Evolutionary conservation across 2,888 invertebrate genomes (phyloP), one percentile per base, ranked within the genome.

Genomic region (Limenitis camilla): DNA sequence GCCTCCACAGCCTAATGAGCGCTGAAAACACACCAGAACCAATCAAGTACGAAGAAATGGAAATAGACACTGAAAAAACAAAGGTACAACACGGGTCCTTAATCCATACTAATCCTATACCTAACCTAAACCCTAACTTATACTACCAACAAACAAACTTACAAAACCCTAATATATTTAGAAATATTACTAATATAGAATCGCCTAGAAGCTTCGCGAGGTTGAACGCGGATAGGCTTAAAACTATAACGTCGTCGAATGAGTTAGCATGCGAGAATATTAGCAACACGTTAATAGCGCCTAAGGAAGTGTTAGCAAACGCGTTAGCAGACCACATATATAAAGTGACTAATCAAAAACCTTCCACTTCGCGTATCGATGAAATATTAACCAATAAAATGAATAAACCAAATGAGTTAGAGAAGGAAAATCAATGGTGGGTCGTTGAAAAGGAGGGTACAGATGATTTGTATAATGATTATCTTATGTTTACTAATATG

Each of bases 21-120:
- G 68, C 76, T 0, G 86, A 87, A 9, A 82, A 80, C 68, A 86
- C 88, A 0, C 86, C 88, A 0, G 81, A 82, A 49, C 66, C 63
- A 58, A 33, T 52, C 35, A 79, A 76, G 65, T 80, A 67, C 68
- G 76, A 81, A 53, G 74, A 81, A 27, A 58, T 82, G 42, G 86
- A 86, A 58, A 78, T 82, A 7, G 84, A 84, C 62, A 65, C 71
- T 53, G 83, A 86, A 59, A 77, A 75, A 72, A 81, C 78, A 11
- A 86, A 88, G 88, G 88, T 88, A 88, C 86, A 87, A 84, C 88
- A 88, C 88, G 63, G 83, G 83, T 83, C 86, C 78, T 72, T 62
- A 57, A 42, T 74, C 77, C 84, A 72, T 76, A 83, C 81, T 84
- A 81, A 85, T 79, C 78, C 86, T 50, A 53, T 63, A 67, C 81